phyloP scores from a whole-genome alignment of 2,888 invertebrate genomes.

The Trissolcus japonicus region DNA sequence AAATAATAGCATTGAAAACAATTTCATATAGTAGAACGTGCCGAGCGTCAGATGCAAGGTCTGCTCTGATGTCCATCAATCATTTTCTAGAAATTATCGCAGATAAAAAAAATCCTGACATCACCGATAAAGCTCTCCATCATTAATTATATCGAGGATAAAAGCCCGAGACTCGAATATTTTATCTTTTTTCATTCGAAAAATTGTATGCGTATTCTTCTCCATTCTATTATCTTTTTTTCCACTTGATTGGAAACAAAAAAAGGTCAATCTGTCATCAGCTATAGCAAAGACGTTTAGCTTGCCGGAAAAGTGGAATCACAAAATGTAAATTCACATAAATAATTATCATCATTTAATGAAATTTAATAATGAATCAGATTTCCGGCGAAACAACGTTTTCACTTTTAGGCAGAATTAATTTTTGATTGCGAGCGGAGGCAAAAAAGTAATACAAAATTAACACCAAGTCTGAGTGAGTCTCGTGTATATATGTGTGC shows the following conservation, averaged over 20 bases:
- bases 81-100: conserved; percentile 27
- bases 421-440: conserved; percentile 1
- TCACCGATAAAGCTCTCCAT: conserved; percentile 22
- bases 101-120: conserved; percentile 36
- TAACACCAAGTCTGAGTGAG: conserved; percentile 4
- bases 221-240: neutral
- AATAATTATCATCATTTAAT: conserved; percentile 6
- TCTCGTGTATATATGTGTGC: neutral
- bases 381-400: no score
- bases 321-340: neutral
- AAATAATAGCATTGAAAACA: conserved; percentile 42
- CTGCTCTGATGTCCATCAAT: conserved; percentile 35
- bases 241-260: neutral
- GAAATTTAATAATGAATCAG: neutral
- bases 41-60: conserved; percentile 21
- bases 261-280: no score
- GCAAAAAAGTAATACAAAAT: conserved; percentile 13
- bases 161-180: conserved; percentile 17
- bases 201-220: conserved; percentile 3
- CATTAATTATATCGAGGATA: conserved; percentile 40
- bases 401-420: no score
- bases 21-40: conserved; percentile 19
- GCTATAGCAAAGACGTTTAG: no score
- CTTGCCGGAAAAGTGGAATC: no score
- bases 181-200: conserved; percentile 8